Conservation (phyloP, 2,113 vertebrate genomes). For the Conger conger region DNA sequence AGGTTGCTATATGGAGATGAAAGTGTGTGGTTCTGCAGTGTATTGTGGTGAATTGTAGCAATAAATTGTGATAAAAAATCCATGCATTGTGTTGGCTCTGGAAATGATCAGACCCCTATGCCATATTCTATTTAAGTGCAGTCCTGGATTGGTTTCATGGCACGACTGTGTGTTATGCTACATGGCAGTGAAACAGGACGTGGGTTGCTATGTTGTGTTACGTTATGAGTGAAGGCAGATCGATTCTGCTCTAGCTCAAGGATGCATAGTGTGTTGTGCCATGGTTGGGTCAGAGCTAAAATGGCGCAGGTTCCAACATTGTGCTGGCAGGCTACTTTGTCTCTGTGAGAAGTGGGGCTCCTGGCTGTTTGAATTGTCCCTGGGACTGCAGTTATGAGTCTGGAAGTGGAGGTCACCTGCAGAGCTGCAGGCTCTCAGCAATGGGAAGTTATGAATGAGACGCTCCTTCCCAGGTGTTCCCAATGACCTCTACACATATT, state of each 20-base stretch:
- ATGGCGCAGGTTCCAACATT: background rate
- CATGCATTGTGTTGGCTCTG: too few relatives aligned
- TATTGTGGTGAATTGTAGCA: too few relatives aligned
- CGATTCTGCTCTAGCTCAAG: background rate
- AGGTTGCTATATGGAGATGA: background rate
- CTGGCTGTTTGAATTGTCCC: background rate
- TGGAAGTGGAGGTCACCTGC: constrained; percentile 58
- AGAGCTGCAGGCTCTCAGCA: constrained; percentile 45
- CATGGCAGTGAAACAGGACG: background rate
- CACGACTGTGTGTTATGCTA: background rate
- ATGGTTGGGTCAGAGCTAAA: background rate
- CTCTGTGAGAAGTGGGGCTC: background rate
- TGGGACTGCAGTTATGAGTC: constrained; percentile 46
- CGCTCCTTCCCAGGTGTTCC: background rate
- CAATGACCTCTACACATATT: constrained; percentile 21
- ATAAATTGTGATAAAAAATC: too few relatives aligned
- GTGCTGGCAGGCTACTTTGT: background rate
- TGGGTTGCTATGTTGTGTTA: background rate
- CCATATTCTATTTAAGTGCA: background rate
- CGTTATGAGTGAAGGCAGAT: background rate
- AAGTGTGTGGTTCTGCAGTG: background rate
- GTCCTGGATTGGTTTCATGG: background rate
- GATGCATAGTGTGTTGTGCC: background rate
- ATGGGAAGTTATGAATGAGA: constrained; percentile 59
- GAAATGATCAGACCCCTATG: too few relatives aligned